Evolutionary conservation across 2,797 vertebrate species (phyloP).

Genomic region (Buphagus erythrorhynchus): DNA sequence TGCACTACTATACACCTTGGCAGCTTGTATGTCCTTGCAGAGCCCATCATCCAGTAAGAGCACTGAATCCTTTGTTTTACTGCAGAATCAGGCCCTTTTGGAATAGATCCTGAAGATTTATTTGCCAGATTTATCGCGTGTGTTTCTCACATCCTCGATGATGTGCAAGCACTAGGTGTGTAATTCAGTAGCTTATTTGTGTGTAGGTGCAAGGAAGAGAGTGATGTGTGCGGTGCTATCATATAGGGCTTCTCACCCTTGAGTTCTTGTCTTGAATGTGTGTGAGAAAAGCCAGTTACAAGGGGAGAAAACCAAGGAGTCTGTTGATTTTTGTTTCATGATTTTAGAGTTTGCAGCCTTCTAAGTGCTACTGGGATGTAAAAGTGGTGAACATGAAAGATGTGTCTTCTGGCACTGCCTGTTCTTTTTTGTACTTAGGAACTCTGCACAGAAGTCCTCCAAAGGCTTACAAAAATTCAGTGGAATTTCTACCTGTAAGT

Average conservation of each 20-base stretch:
- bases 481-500: not conserved
- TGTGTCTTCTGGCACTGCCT: not conserved
- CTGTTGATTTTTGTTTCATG: not conserved
- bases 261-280: not conserved
- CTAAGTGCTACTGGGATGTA: not conserved
- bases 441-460: not conserved
- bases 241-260: not conserved
- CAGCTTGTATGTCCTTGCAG: not conserved
- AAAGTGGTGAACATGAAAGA: not conserved
- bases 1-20: not conserved
- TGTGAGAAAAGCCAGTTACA: not conserved
- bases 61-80: not conserved
- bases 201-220: not conserved
- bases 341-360: not conserved
- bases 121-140: not conserved
- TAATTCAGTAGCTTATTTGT: not conserved
- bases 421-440: not conserved
- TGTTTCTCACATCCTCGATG: fast-evolving
- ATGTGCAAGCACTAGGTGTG: not conserved
- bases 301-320: not conserved
- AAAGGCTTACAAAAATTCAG: not conserved
- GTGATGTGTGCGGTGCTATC: not conserved
- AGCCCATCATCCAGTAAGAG: not conserved
- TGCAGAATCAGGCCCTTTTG: not conserved
- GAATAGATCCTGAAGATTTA: not conserved